These are phyloP conservation scores for Amiota minor DNA, from an alignment of 2,888 invertebrate genomes.

Conservation along the genomic window DNA sequence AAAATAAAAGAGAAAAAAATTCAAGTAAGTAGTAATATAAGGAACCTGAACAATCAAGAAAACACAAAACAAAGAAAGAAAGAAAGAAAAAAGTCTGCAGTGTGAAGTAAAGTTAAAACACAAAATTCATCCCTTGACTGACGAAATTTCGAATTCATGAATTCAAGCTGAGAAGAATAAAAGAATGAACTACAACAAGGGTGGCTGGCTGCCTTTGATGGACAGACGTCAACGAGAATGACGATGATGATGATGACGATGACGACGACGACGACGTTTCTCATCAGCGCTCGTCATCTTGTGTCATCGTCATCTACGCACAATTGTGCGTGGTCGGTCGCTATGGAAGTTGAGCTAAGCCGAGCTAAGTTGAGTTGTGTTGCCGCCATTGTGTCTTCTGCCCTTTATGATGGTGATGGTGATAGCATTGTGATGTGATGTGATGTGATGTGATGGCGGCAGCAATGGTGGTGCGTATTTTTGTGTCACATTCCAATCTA, in stretches of 20 bases:
- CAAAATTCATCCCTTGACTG: conserved; percentile 56
- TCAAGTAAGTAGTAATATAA: conserved; percentile 43
- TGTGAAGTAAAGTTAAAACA: conserved; percentile 55
- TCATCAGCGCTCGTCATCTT: conserved; percentile 70
- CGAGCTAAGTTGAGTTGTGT: conserved; percentile 6
- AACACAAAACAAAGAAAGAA: conserved; percentile 24
- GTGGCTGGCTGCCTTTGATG: conserved; percentile 59
- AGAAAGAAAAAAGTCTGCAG: conserved; percentile 37
- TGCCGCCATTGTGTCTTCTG: conserved; percentile 55
- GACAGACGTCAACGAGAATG: conserved; percentile 63
- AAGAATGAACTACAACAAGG: conserved; percentile 51
- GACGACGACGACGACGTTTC: conserved; percentile 52
- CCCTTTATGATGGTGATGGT: conserved; percentile 43
- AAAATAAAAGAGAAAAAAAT: conserved; percentile 5
- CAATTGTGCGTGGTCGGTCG: conserved; percentile 47
- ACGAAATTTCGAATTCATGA: conserved; percentile 46
- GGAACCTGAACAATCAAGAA: conserved; percentile 2
- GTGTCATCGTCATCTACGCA: conserved; percentile 64
- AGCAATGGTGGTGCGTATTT: conserved; percentile 66
- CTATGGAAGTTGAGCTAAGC: conserved; percentile 1
- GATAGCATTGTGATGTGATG: conserved; percentile 48
- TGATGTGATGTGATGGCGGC: conserved; percentile 43
- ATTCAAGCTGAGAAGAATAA: conserved; percentile 7
- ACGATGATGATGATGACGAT: background rate
- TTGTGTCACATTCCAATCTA: conserved; percentile 75